Evolutionary conservation across 2,888 invertebrate genomes (phyloP).

Genomic region (Nomada flava): DNA sequence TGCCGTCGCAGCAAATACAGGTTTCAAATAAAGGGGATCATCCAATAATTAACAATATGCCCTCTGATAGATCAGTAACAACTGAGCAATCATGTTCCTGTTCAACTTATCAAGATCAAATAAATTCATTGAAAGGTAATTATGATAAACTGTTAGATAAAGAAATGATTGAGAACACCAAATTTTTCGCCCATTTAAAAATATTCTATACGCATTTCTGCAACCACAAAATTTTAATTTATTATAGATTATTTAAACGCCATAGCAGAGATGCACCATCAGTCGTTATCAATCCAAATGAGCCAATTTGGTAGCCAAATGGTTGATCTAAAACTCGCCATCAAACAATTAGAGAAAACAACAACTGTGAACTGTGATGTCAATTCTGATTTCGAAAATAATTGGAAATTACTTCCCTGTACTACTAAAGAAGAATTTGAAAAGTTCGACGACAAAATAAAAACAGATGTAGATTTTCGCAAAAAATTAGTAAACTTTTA

Average conservation of each 20-base stretch:
- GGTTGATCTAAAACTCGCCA: conserved; percentile 9
- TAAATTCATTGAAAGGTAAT: conserved; percentile 18
- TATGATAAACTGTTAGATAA: conserved; percentile 20
- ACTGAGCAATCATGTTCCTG: neutral
- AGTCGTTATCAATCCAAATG: neutral
- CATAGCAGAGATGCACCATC: neutral
- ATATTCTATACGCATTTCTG: neutral
- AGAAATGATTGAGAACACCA: conserved; percentile 2
- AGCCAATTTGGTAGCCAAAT: conserved; percentile 6
- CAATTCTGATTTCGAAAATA: conserved; percentile 12
- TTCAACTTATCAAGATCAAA: conserved; percentile 2
- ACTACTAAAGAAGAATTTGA: conserved; percentile 14
- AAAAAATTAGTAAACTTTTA: conserved; percentile 20
- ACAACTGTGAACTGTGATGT: conserved; percentile 16
- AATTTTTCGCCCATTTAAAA: neutral
- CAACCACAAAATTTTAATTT: neutral
- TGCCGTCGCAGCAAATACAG: neutral
- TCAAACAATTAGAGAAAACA: conserved; percentile 5
- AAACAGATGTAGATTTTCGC: conserved; percentile 10
- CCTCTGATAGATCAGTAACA: neutral
- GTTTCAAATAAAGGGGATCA: neutral
- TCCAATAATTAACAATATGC: neutral
- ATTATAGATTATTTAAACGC: neutral
- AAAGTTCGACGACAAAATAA: conserved; percentile 13
- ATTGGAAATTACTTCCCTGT: conserved; percentile 14